A percentile compares a stretch with the other conserved stretches of the same genome.
Conservation (phyloP, 2,888 invertebrate genomes). For the Dynastes maya region DNA sequence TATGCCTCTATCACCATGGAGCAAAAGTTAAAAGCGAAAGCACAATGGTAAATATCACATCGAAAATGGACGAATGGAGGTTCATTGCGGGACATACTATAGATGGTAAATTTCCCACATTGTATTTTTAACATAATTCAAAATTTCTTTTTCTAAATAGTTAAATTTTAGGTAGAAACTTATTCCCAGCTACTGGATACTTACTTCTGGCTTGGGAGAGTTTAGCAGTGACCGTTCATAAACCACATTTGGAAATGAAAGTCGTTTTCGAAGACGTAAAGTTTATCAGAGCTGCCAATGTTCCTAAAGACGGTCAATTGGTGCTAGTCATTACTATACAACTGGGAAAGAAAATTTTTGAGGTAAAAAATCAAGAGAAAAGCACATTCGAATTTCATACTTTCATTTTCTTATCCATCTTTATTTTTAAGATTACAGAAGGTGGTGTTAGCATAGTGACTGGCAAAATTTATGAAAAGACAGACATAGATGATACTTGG, state of each 20-base stretch:
- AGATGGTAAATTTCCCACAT: conserved; percentile 77
- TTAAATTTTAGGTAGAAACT: too few species aligned
- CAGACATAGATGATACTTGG: too few species aligned
- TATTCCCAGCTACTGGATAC: too few species aligned
- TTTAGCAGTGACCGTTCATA: too few species aligned
- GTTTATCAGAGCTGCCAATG: too few species aligned
- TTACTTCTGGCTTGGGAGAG: too few species aligned
- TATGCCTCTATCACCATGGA: conserved; percentile 79
- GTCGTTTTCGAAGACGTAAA: too few species aligned
- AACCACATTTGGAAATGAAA: too few species aligned
- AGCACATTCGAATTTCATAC: background rate
- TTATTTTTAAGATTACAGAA: conserved; percentile 48
- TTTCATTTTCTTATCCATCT: background rate
- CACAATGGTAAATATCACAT: conserved; percentile 74
- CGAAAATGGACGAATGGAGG: too few species aligned
- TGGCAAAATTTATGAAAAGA: too few species aligned
- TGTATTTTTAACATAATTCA: background rate
- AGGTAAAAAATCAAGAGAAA: background rate
- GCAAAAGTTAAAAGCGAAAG: conserved; percentile 81
- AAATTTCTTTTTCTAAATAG: too few species aligned
- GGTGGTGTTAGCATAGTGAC: conserved; percentile 40
- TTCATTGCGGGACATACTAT: conserved; percentile 88
- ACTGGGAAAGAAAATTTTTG: conserved; percentile 55
- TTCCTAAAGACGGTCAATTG: too few species aligned
- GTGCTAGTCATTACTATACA: conserved; percentile 61